A percentile compares a stretch with the other conserved stretches of the same genome.
Conservation (phyloP, 2,888 invertebrate species). For the Leptinotarsa peninsularis region DNA sequence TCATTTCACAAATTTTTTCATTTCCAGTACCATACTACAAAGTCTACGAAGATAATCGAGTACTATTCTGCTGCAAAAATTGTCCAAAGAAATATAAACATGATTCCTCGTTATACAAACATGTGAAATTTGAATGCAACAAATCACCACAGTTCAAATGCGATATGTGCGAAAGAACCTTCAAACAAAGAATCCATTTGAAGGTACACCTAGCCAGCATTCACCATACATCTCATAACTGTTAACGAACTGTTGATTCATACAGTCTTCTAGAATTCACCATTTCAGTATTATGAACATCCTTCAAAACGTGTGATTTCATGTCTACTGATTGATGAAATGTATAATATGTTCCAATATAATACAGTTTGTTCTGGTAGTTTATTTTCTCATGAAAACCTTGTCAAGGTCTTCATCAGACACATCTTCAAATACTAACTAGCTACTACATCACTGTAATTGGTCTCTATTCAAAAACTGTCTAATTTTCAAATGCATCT, state of each 20-base stretch:
- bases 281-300: too few species aligned
- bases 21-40: conserved; percentile 5
- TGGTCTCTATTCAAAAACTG: not conserved
- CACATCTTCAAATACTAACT: too few species aligned
- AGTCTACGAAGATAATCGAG: not conserved
- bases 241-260: not conserved
- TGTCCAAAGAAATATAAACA: conserved; percentile 46
- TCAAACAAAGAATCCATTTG: conserved; percentile 50
- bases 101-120: conserved; percentile 44
- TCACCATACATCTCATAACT: conserved; percentile 26
- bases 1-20: not conserved
- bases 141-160: conserved; percentile 50
- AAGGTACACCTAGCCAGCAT: conserved; percentile 43
- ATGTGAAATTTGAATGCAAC: conserved; percentile 54
- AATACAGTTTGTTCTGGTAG: too few species aligned
- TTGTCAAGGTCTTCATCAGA: too few species aligned
- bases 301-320: too few species aligned
- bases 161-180: conserved; percentile 45
- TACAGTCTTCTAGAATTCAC: too few species aligned
- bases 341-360: too few species aligned
- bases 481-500: conserved; percentile 1
- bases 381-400: too few species aligned
- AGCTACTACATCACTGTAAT: not conserved
- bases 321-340: too few species aligned
- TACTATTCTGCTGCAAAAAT: conserved; percentile 27